phyloP scores from a whole-genome alignment of 2,797 vertebrate genomes.

The Agapornis canus region DNA sequence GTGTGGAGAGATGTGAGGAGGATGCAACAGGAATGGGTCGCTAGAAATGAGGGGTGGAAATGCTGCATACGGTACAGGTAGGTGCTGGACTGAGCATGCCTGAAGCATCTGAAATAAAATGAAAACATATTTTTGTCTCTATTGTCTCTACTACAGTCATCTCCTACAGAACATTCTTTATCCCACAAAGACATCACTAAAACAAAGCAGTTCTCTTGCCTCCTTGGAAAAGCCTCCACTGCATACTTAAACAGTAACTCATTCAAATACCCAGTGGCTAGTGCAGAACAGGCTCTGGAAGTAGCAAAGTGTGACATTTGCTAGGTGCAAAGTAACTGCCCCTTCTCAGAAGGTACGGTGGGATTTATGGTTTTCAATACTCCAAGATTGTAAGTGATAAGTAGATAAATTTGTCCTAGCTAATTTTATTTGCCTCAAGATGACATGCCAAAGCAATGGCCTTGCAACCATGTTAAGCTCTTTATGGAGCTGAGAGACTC shows the following conservation, averaged over 20 bases:
- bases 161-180: not conserved
- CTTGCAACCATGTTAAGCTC: not conserved
- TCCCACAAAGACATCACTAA: not conserved
- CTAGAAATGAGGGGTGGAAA: slow-evolving; percentile 94
- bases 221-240: not conserved
- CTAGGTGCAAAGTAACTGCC: not conserved
- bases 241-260: not conserved
- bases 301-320: not conserved
- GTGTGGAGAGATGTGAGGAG: slow-evolving; percentile 89
- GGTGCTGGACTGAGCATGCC: slow-evolving; percentile 94
- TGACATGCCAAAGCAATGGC: not conserved
- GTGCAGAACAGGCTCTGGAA: not conserved
- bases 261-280: not conserved
- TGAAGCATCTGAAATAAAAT: slow-evolving; percentile 89
- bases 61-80: slow-evolving; percentile 91
- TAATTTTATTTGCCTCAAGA: not conserved
- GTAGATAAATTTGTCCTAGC: not conserved
- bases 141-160: not conserved
- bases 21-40: slow-evolving; percentile 93
- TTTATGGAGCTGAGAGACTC: not conserved
- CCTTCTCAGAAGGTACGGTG: not conserved
- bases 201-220: not conserved
- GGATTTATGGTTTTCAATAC: not conserved
- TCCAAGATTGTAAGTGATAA: not conserved
- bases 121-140: not conserved